phyloP scores from a whole-genome alignment of 2,113 vertebrate species.

The Clarias gariepinus region DNA sequence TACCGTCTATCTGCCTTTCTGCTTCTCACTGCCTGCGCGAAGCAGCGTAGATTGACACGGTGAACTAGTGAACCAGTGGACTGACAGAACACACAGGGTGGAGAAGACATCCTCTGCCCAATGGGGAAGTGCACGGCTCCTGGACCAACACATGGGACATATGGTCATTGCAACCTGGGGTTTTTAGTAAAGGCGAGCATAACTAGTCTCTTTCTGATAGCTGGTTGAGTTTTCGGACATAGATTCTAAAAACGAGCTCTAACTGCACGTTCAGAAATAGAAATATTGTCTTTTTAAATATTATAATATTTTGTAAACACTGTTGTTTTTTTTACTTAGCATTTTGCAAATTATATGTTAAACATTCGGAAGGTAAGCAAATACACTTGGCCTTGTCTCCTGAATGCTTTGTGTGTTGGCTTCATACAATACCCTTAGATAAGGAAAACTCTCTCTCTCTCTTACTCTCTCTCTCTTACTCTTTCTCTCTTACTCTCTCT shows the following conservation, averaged over 20 bases:
- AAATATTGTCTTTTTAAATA: not conserved
- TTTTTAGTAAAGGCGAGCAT: conserved; percentile 38
- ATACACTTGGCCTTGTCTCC: conserved; percentile 47
- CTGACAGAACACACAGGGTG: conserved; percentile 56
- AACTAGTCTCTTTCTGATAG: conserved; percentile 47
- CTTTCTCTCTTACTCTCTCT: conserved; percentile 1
- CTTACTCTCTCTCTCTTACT: not conserved
- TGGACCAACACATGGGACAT: conserved; percentile 54
- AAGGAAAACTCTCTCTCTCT: not conserved
- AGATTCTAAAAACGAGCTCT: conserved; percentile 2
- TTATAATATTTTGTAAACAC: not conserved
- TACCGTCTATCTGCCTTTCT: conserved; percentile 48
- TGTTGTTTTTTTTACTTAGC: not conserved
- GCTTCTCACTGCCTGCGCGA: conserved; percentile 48
- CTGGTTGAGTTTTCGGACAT: not conserved
- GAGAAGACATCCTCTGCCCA: conserved; percentile 55
- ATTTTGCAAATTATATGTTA: conserved; percentile 7
- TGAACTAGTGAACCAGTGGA: conserved; percentile 58
- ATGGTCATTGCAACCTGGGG: conserved; percentile 56
- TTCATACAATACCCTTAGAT: conserved; percentile 44
- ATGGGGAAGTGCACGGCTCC: conserved; percentile 50
- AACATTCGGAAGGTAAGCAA: conserved; percentile 24
- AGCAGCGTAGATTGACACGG: conserved; percentile 53
- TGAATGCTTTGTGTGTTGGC: conserved; percentile 42
- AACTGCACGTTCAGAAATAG: not conserved